A percentile compares a stretch with the other conserved stretches of the same genome.
Evolutionary conservation across 2,113 vertebrate genomes (phyloP).

Genomic region (Pollimyrus isidori): DNA sequence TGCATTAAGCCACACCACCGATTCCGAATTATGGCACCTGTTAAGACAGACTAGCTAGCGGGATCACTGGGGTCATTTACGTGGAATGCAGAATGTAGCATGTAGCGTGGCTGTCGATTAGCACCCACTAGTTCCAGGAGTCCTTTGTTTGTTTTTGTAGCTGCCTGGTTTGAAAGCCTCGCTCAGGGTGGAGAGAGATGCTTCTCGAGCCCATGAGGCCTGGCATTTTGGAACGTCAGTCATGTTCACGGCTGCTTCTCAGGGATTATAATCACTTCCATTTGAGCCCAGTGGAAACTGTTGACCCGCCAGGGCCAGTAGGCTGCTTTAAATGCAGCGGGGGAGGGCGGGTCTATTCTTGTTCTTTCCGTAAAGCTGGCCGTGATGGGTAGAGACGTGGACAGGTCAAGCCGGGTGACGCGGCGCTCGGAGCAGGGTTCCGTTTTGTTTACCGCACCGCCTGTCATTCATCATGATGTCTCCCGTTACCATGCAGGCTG

Average conservation of each 20-base stretch:
- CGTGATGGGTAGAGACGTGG: conserved; percentile 39
- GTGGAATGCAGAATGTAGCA: neutral
- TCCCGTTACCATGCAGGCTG: neutral
- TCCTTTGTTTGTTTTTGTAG: neutral
- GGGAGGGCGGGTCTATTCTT: conserved; percentile 20
- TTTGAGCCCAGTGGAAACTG: conserved; percentile 53
- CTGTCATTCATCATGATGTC: neutral
- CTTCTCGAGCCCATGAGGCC: neutral
- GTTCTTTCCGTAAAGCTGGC: conserved; percentile 37
- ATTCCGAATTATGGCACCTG: neutral
- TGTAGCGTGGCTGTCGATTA: neutral
- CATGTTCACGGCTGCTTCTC: conserved; percentile 19
- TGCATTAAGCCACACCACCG: neutral
- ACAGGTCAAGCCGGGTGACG: conserved; percentile 50
- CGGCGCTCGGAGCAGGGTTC: conserved; percentile 10
- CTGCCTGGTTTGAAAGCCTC: neutral
- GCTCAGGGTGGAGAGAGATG: neutral
- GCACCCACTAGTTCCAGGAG: neutral
- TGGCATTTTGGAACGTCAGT: neutral
- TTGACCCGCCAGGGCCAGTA: conserved; percentile 30
- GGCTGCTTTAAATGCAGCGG: conserved; percentile 21
- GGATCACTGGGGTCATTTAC: neutral
- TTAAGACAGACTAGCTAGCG: neutral
- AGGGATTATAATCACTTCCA: conserved; percentile 47
- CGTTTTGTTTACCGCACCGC: neutral